Percentiles rank a stretch among this genome's conserved stretches.
Evolutionary conservation across 2,113 vertebrate species (phyloP).

Genomic region (Gopherus evgoodei): DNA sequence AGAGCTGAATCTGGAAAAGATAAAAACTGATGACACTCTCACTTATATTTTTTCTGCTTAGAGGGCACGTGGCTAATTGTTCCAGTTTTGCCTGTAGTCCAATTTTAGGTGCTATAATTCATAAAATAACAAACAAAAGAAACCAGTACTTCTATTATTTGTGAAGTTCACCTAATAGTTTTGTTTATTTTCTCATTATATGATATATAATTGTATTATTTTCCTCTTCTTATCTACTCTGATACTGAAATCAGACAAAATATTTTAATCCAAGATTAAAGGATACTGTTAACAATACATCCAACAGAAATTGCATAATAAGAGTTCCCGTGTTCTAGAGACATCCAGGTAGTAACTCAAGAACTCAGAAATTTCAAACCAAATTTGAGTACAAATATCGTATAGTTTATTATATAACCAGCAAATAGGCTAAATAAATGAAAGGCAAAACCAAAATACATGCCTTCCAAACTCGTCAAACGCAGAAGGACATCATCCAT

Average conservation of each 20-base stretch:
- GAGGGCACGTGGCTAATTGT: not conserved
- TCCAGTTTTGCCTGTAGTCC: not conserved
- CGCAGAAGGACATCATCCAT: not conserved
- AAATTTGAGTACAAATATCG: not conserved
- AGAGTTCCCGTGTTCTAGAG: not conserved
- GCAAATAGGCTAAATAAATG: not conserved
- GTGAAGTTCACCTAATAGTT: not conserved
- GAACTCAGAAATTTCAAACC: not conserved
- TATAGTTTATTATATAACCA: not conserved
- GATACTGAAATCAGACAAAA: not conserved
- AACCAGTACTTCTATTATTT: not conserved
- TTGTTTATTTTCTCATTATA: not conserved
- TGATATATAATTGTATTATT: not conserved
- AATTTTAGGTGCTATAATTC: not conserved
- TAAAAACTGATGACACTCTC: not conserved
- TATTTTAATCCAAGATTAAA: not conserved
- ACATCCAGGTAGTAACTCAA: not conserved
- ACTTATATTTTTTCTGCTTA: not conserved
- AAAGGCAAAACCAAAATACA: not conserved
- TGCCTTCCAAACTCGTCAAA: no score
- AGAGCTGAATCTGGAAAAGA: not conserved
- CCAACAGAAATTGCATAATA: not conserved
- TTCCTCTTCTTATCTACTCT: not conserved
- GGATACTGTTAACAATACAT: not conserved
- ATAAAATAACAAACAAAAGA: not conserved